Evolutionary conservation across 2,113 vertebrate genomes (phyloP), one percentile per base, ranked within the genome.

Genomic region (Microcebus ravelobensis): DNA sequence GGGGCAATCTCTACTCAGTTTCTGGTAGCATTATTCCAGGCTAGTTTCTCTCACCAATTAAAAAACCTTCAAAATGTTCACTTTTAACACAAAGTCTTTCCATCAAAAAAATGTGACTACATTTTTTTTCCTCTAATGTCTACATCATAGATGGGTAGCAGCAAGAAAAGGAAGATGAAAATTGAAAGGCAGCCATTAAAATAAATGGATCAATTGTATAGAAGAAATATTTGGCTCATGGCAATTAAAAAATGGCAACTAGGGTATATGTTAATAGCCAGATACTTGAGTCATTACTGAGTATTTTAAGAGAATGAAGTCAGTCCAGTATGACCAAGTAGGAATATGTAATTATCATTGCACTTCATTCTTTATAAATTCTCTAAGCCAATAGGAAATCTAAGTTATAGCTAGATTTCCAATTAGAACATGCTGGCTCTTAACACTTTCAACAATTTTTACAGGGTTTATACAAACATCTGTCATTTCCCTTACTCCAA

Each of bases 151-250:
- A 94, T 65, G 76, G 67, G 52, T 76, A 96, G 86, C 94, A 97
- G 94, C 83, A 91, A 91, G 92, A 94, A 90, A 90, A 90, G 79
- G 50, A 83, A 91, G 65, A 95, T 8, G 39, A 84, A 92, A 96
- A 82, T 80, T 52, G 93, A 96, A 96, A 96, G 83, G 96, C 87
- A 96, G 87, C 71, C 84, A 82, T 88, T 92, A 93, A 92, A 94
- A 95, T 86, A 95, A 96, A 93, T 65, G 70, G 52, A 84, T 86
- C 70, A 63, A 86, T 10, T 65, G 13, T 95, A 85, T 39, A 90
- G 59, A 95, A 82, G 76, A 93, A 70, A 84, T 76, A 89, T 88
- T 94, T 96, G 97, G 96, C 93, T 97, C 93, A 93, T 87, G 94
- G 93, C 94, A 98, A 96, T 89, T 59, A 86, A 93, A 95, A 96